Conservation (phyloP, 2,888 invertebrate species). For the Seira ritae region DNA sequence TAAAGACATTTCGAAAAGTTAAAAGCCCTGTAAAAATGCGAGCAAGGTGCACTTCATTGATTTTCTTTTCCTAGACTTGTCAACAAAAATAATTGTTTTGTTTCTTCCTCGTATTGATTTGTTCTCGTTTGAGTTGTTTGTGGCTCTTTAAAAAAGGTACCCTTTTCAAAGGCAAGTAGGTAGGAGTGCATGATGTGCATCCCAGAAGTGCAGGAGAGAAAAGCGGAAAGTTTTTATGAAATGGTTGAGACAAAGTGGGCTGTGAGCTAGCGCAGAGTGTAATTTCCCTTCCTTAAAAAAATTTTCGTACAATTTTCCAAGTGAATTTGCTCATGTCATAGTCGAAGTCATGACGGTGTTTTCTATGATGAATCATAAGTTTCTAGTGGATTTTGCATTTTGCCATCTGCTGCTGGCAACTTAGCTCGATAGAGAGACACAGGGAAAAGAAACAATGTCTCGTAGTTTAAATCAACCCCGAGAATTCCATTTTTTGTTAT, state of each 20-base stretch:
- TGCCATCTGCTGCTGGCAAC: background rate
- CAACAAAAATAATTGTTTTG: background rate
- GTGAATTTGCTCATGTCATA: background rate
- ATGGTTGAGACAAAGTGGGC: no score
- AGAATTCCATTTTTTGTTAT: background rate
- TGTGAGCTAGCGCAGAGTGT: no score
- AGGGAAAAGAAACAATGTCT: constrained; percentile 6
- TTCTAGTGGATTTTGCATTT: background rate
- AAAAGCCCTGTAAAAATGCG: background rate
- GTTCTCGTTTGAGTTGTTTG: background rate
- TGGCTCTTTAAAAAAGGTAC: no score
- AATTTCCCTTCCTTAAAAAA: background rate
- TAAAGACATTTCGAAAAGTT: constrained; percentile 1
- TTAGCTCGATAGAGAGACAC: background rate
- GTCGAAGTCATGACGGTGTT: background rate
- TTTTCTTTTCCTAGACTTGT: constrained; percentile 6
- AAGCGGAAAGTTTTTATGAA: no score
- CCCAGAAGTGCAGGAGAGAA: no score
- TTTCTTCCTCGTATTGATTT: no score
- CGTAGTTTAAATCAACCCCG: constrained; percentile 9
- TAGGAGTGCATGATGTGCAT: no score
- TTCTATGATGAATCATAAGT: background rate
- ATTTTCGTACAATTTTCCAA: background rate
- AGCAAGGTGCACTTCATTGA: background rate
- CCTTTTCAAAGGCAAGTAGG: no score